Conservation (phyloP, 1,140 invertebrate species). For the Vollenhovia emeryi region DNA sequence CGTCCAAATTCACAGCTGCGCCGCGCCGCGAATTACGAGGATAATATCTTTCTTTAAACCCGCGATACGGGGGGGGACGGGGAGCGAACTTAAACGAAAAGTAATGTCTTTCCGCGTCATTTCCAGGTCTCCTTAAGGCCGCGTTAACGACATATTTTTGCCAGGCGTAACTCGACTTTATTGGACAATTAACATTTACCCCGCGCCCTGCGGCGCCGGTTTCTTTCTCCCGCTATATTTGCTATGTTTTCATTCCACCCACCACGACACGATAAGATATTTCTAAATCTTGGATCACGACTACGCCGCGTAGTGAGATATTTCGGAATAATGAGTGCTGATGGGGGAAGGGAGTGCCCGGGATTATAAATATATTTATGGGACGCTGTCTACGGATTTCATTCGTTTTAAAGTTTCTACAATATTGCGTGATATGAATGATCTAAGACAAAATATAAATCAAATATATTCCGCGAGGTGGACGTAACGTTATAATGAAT, state of each 20-base stretch:
- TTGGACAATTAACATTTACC: conserved; percentile 84
- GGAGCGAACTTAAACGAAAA: conserved; percentile 68
- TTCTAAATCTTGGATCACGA: conserved; percentile 81
- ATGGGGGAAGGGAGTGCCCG: conserved; percentile 79
- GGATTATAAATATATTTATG: conserved; percentile 84
- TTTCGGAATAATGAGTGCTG: conserved; percentile 85
- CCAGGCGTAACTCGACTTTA: conserved; percentile 82
- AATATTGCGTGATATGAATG: conserved; percentile 50
- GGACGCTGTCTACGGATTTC: conserved; percentile 70
- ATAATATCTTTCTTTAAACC: conserved; percentile 46
- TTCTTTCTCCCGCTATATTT: conserved; percentile 42
- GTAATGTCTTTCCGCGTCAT: conserved; percentile 77
- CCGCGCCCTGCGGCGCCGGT: conserved; percentile 45
- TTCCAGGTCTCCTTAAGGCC: conserved; percentile 76
- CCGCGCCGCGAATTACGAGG: conserved; percentile 1
- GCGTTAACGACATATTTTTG: conserved; percentile 80
- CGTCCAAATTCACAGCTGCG: neutral
- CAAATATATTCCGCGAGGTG: neutral
- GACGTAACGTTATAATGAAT: neutral
- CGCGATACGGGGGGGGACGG: conserved; percentile 3
- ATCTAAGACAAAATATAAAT: neutral
- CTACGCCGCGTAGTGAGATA: conserved; percentile 80
- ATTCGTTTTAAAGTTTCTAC: conserved; percentile 63
- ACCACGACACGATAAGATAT: conserved; percentile 75
- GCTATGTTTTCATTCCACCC: conserved; percentile 53